These are phyloP conservation scores for Drosophila stalkeri DNA, from an alignment of 2,888 invertebrate genomes.

Conservation along the genomic window DNA sequence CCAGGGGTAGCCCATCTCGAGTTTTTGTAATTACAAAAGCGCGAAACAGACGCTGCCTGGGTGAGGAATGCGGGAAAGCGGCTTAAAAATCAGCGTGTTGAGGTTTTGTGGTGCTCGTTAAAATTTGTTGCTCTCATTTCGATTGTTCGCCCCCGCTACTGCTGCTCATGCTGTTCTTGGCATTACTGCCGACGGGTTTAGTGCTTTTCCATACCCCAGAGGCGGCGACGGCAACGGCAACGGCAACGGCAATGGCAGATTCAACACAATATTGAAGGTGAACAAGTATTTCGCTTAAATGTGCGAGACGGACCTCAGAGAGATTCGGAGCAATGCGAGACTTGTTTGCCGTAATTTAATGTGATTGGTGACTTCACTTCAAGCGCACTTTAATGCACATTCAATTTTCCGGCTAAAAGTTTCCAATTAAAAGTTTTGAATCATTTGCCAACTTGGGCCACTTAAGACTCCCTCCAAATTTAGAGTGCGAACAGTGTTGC, in stretches of 20 bases:
- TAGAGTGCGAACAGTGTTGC: slow-evolving; percentile 3
- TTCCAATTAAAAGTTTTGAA: slow-evolving; percentile 68
- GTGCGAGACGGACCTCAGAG: slow-evolving; percentile 51
- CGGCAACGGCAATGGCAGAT: slow-evolving; percentile 26
- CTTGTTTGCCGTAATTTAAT: slow-evolving; percentile 39
- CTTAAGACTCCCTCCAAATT: not conserved
- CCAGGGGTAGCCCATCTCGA: slow-evolving; percentile 55
- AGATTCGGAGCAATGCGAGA: slow-evolving; percentile 25
- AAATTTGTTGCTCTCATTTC: slow-evolving; percentile 80
- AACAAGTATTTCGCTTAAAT: slow-evolving; percentile 66
- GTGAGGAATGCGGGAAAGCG: slow-evolving; percentile 44
- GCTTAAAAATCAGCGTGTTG: slow-evolving; percentile 68
- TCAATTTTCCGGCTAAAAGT: slow-evolving; percentile 44
- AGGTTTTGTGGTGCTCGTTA: slow-evolving; percentile 78
- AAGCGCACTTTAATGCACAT: slow-evolving; percentile 57
- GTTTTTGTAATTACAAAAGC: slow-evolving; percentile 78
- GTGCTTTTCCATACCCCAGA: slow-evolving; percentile 53
- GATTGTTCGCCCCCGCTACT: slow-evolving; percentile 54
- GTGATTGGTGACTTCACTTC: slow-evolving; percentile 53
- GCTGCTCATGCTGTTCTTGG: slow-evolving; percentile 48
- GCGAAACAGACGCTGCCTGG: slow-evolving; percentile 18
- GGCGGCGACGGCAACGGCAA: slow-evolving; percentile 29
- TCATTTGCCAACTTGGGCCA: slow-evolving; percentile 42
- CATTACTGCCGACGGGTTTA: slow-evolving; percentile 43
- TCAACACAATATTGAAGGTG: slow-evolving; percentile 60